Base-by-base conservation (phyloP, 2,113 vertebrate genomes). In the Spea bombifrons region DNA sequence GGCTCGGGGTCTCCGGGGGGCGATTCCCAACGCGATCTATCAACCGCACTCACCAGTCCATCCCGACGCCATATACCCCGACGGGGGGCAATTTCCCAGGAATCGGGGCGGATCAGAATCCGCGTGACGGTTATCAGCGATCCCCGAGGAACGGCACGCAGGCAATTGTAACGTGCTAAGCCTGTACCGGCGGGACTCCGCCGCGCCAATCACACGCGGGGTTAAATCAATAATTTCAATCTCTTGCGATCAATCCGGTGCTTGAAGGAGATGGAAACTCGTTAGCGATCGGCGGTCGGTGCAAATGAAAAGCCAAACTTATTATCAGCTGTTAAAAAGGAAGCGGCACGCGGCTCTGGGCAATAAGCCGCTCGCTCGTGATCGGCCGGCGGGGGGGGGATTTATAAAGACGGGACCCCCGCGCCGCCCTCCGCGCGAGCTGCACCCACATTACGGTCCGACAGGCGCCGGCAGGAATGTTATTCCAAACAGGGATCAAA, bases 161-260 rank as follows among this genome's bases (percentile, higher is more conserved):
- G 92, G 94, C 93, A 92, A 90, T 92, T 90, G 92, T 89, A 89
- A 97, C 92, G 95, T 96, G 95, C 94, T 94, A 96, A 96, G 92
- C 92, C 89, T 89, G 89, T 85, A 83, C 90, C 91, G 92, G 94
- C 94, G 94, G 94, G 93, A 93, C 93, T 91, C 92, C 90, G 89
- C 91, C 90, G 89, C 88, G 92, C 91, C 93, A 93, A 93, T 94
- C 94, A 95, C 94, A 91, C 91, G 92, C 92, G 88, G 92, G 94
- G 94, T 94, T 94, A 94, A 96, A 98, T 99, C 97, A 98, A 99
- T 99, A 99, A 95, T 98, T 98, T 96, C 95, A 97, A 98, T 99
- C 95, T 97, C 95, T 96, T 89, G 85, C 89, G 93, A 98, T 98
- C 95, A 98, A 98, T 98, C 92, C 90, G 87, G 92, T 91, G 93